phyloP scores from a whole-genome alignment of 2,113 vertebrate genomes.

The Poecile atricapillus region DNA sequence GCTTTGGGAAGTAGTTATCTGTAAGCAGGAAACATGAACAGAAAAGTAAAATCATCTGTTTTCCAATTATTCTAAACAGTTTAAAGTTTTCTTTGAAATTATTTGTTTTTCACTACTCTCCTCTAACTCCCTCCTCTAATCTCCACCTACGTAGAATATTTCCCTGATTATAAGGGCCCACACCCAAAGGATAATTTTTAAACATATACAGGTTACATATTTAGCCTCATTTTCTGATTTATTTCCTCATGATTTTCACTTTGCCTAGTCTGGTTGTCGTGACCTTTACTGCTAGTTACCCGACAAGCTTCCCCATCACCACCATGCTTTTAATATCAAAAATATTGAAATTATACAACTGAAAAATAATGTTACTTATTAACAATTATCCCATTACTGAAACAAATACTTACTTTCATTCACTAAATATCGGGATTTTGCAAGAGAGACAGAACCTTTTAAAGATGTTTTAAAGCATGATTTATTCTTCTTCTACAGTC shows the following conservation, averaged over 20 bases:
- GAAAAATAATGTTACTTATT: background rate
- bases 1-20: background rate
- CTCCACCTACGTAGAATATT: background rate
- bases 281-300: background rate
- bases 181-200: background rate
- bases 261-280: rapidly evolving
- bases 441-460: no score
- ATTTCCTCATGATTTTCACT: background rate
- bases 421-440: no score
- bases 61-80: background rate
- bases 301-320: rapidly evolving
- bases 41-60: background rate
- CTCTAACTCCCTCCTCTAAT: background rate
- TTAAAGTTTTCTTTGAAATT: background rate
- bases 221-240: background rate
- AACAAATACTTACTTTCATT: background rate
- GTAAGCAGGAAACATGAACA: background rate
- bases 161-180: background rate
- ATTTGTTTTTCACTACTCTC: background rate
- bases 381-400: background rate
- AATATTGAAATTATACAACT: background rate
- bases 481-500: no score
- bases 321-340: background rate
- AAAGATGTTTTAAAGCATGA: no score
- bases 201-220: rapidly evolving